Conservation (phyloP, 1,140 invertebrate species). For the Akabosia matsudoensis region DNA sequence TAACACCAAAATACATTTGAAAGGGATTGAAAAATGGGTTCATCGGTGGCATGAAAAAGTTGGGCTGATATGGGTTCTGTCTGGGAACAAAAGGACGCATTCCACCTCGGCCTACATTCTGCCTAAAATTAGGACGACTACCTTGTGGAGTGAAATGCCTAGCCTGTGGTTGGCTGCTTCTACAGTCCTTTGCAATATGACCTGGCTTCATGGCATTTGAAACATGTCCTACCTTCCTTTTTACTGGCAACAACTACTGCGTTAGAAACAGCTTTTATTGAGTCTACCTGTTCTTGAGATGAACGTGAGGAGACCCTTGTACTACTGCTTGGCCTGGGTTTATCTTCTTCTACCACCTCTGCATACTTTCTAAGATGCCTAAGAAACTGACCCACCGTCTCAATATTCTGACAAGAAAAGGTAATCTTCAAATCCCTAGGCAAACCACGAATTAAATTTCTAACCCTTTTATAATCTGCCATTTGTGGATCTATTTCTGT, state of each 20-base stretch:
- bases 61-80: no score
- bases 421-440: not conserved
- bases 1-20: not conserved
- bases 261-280: not conserved
- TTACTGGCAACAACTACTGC: not conserved
- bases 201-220: not conserved
- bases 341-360: conserved; percentile 4
- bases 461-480: not conserved
- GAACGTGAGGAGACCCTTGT: not conserved
- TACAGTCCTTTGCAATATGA: not conserved
- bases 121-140: not conserved
- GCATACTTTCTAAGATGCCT: not conserved
- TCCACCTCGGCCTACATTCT: no score
- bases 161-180: not conserved
- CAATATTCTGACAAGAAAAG: not conserved
- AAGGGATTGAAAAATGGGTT: not conserved
- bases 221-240: not conserved
- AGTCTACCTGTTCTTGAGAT: not conserved
- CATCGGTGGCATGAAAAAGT: not conserved
- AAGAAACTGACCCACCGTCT: not conserved
- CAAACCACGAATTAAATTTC: conserved; percentile 4
- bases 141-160: not conserved
- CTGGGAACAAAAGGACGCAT: no score
- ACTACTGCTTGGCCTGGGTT: not conserved
- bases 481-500: not conserved